Evolutionary conservation across 2,797 vertebrate genomes (phyloP).

Genomic region (Arrhamphus sclerolepis): DNA sequence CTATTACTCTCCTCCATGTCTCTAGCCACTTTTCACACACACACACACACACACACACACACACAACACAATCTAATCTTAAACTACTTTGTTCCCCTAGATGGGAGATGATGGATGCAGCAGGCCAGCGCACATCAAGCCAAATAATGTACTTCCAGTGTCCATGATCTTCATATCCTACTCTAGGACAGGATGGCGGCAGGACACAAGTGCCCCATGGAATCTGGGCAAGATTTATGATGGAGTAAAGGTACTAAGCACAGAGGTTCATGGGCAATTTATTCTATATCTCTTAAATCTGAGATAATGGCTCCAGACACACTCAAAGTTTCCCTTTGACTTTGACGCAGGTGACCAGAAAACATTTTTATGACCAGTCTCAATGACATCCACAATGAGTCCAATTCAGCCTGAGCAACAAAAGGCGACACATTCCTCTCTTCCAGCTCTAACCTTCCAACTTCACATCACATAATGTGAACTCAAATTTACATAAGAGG

Average conservation of each 20-base stretch:
- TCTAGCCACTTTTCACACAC: constrained; percentile 12
- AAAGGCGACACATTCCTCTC: not conserved
- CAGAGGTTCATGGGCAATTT: constrained; percentile 30
- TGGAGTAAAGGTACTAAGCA: constrained; percentile 8
- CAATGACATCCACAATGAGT: constrained; percentile 18
- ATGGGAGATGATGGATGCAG: constrained; percentile 52
- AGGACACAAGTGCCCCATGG: constrained; percentile 11
- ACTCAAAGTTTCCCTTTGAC: constrained; percentile 18
- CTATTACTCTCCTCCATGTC: constrained; percentile 34
- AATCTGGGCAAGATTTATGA: constrained; percentile 58
- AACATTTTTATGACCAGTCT: constrained; percentile 7
- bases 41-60: constrained; percentile 17
- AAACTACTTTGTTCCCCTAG: constrained; percentile 39
- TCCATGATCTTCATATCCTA: constrained; percentile 58
- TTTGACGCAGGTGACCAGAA: constrained; percentile 41
- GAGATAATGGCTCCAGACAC: constrained; percentile 26
- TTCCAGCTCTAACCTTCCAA: too few species aligned
- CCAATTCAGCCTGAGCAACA: constrained; percentile 13
- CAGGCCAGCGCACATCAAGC: constrained; percentile 61
- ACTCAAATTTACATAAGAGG: too few species aligned
- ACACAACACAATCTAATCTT: constrained; percentile 50
- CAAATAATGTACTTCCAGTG: constrained; percentile 48
- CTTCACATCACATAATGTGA: too few species aligned
- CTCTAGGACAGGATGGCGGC: constrained; percentile 18
- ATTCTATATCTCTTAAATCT: constrained; percentile 49